Evolutionary conservation across 2,113 vertebrate genomes (phyloP).

Genomic region (Syngnathus typhle): DNA sequence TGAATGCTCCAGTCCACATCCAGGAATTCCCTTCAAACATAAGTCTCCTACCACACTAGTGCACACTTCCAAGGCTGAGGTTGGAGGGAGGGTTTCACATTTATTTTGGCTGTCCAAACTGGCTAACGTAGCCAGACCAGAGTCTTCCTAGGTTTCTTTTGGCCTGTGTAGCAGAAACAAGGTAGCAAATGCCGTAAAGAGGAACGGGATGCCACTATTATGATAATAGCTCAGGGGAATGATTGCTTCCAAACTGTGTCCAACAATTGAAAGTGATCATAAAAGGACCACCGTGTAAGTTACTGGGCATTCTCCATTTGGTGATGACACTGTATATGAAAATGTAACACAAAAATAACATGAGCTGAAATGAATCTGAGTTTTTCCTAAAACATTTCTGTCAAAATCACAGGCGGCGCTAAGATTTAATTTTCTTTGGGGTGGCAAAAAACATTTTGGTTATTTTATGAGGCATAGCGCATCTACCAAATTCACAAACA

Average conservation of each 20-base stretch:
- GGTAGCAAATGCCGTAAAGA: slow-evolving; percentile 10
- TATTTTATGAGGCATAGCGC: too few relatives aligned
- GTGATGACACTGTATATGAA: too few relatives aligned
- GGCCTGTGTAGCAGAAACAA: slow-evolving; percentile 20
- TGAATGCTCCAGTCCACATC: slow-evolving; percentile 12
- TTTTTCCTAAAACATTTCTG: too few relatives aligned
- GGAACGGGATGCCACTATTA: neutral
- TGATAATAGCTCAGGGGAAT: neutral
- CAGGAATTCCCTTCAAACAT: slow-evolving; percentile 41
- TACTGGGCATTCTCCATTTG: too few relatives aligned
- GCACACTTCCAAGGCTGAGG: slow-evolving; percentile 42
- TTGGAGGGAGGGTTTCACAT: slow-evolving; percentile 34
- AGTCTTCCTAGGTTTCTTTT: slow-evolving; percentile 41
- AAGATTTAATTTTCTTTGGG: too few relatives aligned
- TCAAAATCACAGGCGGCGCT: too few relatives aligned
- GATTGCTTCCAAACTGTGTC: neutral
- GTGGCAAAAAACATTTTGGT: too few relatives aligned
- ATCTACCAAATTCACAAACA: too few relatives aligned
- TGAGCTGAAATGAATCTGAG: neutral
- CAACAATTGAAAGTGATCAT: neutral
- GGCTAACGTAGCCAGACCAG: slow-evolving; percentile 36
- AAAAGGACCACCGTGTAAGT: too few relatives aligned
- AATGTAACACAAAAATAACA: too few relatives aligned
- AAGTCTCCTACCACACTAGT: slow-evolving; percentile 30
- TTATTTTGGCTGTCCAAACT: slow-evolving; percentile 54